These are phyloP conservation scores for Calosoma granatense DNA, from an alignment of 1,140 invertebrate genomes.

Conservation along the genomic window DNA sequence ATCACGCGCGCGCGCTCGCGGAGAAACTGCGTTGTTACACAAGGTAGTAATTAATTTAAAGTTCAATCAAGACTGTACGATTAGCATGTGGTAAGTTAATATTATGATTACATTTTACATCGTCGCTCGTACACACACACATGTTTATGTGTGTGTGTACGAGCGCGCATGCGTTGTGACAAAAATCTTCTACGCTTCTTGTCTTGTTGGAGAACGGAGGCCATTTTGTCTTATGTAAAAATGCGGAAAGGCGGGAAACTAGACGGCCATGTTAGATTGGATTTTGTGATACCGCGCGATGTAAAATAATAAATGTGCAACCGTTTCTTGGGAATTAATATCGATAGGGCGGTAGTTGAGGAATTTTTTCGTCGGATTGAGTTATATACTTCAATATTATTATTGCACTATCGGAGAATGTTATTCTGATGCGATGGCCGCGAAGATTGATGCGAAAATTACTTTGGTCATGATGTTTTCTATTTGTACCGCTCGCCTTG, in stretches of 20 bases:
- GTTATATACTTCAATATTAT: neutral
- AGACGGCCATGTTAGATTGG: slow-evolving; percentile 1
- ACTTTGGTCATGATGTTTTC: no score
- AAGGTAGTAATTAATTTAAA: neutral
- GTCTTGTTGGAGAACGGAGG: neutral
- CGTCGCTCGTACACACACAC: no score
- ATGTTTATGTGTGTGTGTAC: neutral
- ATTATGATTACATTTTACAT: neutral
- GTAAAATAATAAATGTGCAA: slow-evolving; percentile 6
- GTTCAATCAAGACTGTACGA: neutral
- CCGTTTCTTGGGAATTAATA: neutral
- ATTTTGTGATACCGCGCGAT: slow-evolving; percentile 1
- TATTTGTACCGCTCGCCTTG: no score
- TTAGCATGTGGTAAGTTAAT: neutral
- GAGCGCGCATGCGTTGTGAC: neutral
- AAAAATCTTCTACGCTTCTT: neutral
- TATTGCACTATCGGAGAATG: neutral
- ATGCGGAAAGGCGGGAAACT: neutral
- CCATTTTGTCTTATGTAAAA: neutral
- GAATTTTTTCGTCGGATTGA: neutral
- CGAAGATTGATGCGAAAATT: no score
- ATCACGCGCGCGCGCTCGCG: no score
- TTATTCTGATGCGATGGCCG: neutral
- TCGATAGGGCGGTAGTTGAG: neutral
- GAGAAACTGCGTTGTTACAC: neutral